Evolutionary conservation across 1,140 invertebrate species (phyloP), one percentile per base, ranked within the genome.

Genomic region (Brevipalpus yothersi): DNA sequence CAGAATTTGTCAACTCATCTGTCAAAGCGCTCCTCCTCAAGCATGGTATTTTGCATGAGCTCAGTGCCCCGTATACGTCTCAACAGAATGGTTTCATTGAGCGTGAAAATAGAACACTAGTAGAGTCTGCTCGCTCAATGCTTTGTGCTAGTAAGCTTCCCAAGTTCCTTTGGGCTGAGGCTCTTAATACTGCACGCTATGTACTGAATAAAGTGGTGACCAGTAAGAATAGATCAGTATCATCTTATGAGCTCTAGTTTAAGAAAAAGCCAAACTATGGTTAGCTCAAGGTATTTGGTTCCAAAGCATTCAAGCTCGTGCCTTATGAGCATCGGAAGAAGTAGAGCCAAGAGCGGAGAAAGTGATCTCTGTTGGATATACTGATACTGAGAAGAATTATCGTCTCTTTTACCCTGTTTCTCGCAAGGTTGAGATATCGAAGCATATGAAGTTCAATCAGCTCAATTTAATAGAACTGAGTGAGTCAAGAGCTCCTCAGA

Each of bases 81-180:
- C 11, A 61, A 60, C 43, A 45, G 39, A 61, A 61, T 60, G 60
- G 60, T 12, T 12, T 13, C 2, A 31, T 31, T 9, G 60, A 61
- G 40, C 4, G 60, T 7, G 31, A 59, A 5, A 61, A 19, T 5
- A 21, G 42, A 41, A 61, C 60, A 4, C 12, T 61, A 13, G 43
- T 64, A 11, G 63, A 63, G 49, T 41, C n/a, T 7, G 56, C 59
- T 39, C 57, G 62, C 31, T 42, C 63, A 4, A 63, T 63, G 62
- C n/a, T 63, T 10, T 41, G 56, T 54, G 45, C 54, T 40, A 56
- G 15, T 11, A 41, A 49, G 12, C 43, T 63, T n/a, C 41, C 61
- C 9, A 60, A 53, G 17, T 53, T 12, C 10, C 53, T 63, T 15
- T 63, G 58, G 62, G 62, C 56, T 8, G 63, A 63, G 57, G 53